Evolutionary conservation across 2,797 vertebrate species (phyloP).

Genomic region (Erpetoichthys calabaricus): DNA sequence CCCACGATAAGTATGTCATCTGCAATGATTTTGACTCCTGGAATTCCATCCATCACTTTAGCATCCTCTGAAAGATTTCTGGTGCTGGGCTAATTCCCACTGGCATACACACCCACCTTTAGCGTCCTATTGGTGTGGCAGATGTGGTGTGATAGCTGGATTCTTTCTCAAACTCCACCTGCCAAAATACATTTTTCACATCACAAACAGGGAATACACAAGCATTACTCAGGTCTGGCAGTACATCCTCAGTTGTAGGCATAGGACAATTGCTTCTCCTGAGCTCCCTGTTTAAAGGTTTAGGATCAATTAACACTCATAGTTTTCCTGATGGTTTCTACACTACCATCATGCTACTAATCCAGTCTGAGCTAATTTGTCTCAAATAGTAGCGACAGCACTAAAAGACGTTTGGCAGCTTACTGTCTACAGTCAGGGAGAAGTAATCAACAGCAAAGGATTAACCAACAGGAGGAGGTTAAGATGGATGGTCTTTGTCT

Average conservation of each 20-base stretch:
- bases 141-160: slow-evolving; percentile 17
- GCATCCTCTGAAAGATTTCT: slow-evolving; percentile 16
- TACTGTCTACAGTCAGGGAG: no score
- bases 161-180: slow-evolving; percentile 12
- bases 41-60: slow-evolving; percentile 7
- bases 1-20: slow-evolving; percentile 15
- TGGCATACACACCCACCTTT: slow-evolving; percentile 9
- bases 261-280: slow-evolving; percentile 10
- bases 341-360: slow-evolving; percentile 1
- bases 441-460: no score
- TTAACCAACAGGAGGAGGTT: no score
- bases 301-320: slow-evolving; percentile 6
- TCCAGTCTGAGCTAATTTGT: slow-evolving; percentile 6
- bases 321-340: slow-evolving; percentile 3
- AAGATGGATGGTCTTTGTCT: no score
- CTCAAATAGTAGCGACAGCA: no score
- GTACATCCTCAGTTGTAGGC: slow-evolving; percentile 5
- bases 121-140: slow-evolving; percentile 11
- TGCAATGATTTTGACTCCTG: slow-evolving; percentile 12
- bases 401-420: no score
- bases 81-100: slow-evolving; percentile 6
- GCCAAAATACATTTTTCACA: slow-evolving; percentile 17
- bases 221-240: slow-evolving; percentile 4
- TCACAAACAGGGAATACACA: slow-evolving; percentile 19
- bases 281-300: slow-evolving; percentile 2